phyloP scores from a whole-genome alignment of 2,888 invertebrate species.

The Brachyptera risi region DNA sequence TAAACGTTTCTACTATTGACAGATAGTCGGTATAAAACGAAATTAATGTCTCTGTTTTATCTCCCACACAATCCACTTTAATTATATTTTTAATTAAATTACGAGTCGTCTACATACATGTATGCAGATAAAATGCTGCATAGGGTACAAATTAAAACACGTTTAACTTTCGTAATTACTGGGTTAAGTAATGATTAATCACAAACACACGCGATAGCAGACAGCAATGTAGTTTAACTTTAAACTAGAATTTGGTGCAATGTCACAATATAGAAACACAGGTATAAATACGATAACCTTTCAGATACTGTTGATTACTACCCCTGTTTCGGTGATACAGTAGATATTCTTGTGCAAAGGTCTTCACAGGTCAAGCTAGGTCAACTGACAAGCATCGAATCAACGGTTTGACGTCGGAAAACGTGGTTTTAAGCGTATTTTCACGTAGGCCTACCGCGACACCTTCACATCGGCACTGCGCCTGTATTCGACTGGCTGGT shows the following conservation, averaged over 20 bases:
- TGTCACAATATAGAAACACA: conserved; percentile 16
- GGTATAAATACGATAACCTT: neutral
- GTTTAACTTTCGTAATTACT: conserved; percentile 1
- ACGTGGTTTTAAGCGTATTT: conserved; percentile 20
- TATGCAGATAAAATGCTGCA: conserved; percentile 14
- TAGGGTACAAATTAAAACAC: neutral
- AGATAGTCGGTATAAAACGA: neutral
- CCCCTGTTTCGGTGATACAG: neutral
- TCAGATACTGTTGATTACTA: neutral
- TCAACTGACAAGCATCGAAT: conserved; percentile 14
- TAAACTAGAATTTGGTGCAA: conserved; percentile 8
- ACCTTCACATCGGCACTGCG: conserved; percentile 18
- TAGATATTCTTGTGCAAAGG: neutral
- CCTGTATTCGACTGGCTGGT: conserved; percentile 28
- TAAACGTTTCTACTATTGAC: neutral
- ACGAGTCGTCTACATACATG: neutral
- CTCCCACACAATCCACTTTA: neutral
- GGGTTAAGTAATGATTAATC: neutral
- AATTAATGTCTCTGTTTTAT: neutral
- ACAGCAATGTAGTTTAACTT: neutral
- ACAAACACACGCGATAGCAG: conserved; percentile 8
- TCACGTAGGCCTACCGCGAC: conserved; percentile 14
- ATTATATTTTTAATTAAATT: conserved; percentile 14
- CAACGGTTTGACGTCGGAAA: conserved; percentile 1
- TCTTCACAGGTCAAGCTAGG: conserved; percentile 17